A percentile compares a stretch with the other conserved stretches of the same genome.
Conservation (phyloP, 2,113 vertebrate genomes). For the Scomber japonicus region DNA sequence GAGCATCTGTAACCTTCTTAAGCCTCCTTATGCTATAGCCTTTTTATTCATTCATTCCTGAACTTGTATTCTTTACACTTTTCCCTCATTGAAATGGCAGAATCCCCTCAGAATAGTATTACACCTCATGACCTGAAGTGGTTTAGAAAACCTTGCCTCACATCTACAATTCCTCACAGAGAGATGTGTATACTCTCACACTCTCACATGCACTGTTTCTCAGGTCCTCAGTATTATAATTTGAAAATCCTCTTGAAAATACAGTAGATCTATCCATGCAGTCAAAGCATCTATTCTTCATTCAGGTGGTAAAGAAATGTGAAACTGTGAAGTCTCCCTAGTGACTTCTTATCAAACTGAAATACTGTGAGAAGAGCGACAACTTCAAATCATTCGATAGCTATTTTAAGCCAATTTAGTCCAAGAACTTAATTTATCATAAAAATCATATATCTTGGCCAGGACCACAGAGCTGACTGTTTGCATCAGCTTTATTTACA, state of each 20-base stretch:
- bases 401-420: too few relatives aligned
- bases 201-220: conserved; percentile 15
- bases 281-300: conserved; percentile 17
- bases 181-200: conserved; percentile 13
- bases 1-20: background rate
- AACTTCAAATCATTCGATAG: too few relatives aligned
- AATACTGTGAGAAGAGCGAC: too few relatives aligned
- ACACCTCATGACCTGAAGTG: conserved; percentile 20
- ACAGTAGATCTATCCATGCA: conserved; percentile 6
- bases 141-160: conserved; percentile 4
- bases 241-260: conserved; percentile 14
- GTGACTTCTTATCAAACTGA: too few relatives aligned
- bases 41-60: background rate
- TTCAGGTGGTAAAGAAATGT: conserved; percentile 10
- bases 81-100: background rate
- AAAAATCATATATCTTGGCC: too few relatives aligned
- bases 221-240: conserved; percentile 10
- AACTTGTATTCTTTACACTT: background rate
- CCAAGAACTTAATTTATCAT: too few relatives aligned
- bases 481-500: too few relatives aligned
- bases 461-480: too few relatives aligned
- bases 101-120: background rate
- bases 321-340: background rate
- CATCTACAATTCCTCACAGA: background rate
- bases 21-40: background rate